Base-by-base conservation (phyloP, 2,888 invertebrate species). In the Euplexia lucipara region DNA sequence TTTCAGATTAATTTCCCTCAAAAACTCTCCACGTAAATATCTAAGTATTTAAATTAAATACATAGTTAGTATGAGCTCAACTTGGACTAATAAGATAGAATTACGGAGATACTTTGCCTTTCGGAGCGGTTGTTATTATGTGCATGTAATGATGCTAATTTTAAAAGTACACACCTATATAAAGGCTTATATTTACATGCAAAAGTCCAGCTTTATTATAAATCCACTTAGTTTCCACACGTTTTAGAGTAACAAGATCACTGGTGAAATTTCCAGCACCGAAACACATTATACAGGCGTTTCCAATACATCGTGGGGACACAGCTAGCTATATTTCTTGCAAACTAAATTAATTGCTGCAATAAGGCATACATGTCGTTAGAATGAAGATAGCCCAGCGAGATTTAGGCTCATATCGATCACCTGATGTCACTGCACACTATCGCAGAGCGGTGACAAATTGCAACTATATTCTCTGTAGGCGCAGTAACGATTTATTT, bases 381-480 rank as follows among this genome's bases (percentile, higher is more conserved):
- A 52, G n/a, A 53, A 70, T 65, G 20, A 57, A 62, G 57, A 45
- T 32, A 20, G 18, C 53, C 10, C 8, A 22, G n/a, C 14, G 20
- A 48, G 75, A 74, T 77, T 64, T 48, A 62, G 45, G 35, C 32
- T 34, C 26, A 51, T 53, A 72, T 69, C 61, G 63, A 75, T 72
- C 53, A 64, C 35, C 41, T 52, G 73, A 57, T 62, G 66, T 75
- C 69, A 64, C 61, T 48, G 47, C 45, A 65, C 45, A 69, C 62
- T 22, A 63, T 64, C 47, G 37, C 22, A 3, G 39, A 52, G 71
- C 72, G 52, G 44, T 53, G 66, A 78, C 69, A 59, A 58, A 75
- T 79, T 66, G 79, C 75, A 49, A 69, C 22, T 59, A 41, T 41
- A 64, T 70, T 72, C 59, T 34, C 14, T 14, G 49, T 22, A 72